Conservation (phyloP, 2,888 invertebrate species). For the Hofmannophila pseudospretella region DNA sequence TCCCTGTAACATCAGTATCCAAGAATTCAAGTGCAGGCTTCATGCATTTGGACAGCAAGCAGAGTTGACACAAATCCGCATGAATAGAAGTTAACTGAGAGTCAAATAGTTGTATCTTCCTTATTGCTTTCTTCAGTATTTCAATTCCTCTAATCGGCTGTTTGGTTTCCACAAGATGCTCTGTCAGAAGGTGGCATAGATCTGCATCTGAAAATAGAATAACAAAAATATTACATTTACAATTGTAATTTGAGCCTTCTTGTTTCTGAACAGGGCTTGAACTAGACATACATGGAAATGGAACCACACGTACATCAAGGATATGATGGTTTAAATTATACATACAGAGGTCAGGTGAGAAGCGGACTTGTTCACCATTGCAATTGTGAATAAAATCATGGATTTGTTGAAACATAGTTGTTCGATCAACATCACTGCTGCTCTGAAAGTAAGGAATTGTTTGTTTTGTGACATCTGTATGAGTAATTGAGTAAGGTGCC, state of each 20-base stretch:
- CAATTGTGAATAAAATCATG: slow-evolving; percentile 92
- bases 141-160: slow-evolving; percentile 91
- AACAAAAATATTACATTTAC: no score
- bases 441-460: slow-evolving; percentile 37
- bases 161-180: slow-evolving; percentile 85
- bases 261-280: no score
- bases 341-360: slow-evolving; percentile 91
- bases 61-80: slow-evolving; percentile 94
- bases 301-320: no score
- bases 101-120: slow-evolving; percentile 91
- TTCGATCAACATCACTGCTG: slow-evolving; percentile 59
- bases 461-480: no score
- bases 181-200: slow-evolving; percentile 90
- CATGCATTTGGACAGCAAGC: slow-evolving; percentile 93
- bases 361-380: slow-evolving; percentile 93
- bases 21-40: slow-evolving; percentile 93
- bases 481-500: no score
- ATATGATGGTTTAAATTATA: no score
- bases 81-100: slow-evolving; percentile 96
- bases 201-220: slow-evolving; percentile 84
- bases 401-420: slow-evolving; percentile 83
- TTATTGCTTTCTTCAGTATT: slow-evolving; percentile 88
- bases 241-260: no score
- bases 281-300: no score
- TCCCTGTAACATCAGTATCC: slow-evolving; percentile 93